Conservation (phyloP, 2,888 invertebrate genomes). For the Heterodera filipjevi region DNA sequence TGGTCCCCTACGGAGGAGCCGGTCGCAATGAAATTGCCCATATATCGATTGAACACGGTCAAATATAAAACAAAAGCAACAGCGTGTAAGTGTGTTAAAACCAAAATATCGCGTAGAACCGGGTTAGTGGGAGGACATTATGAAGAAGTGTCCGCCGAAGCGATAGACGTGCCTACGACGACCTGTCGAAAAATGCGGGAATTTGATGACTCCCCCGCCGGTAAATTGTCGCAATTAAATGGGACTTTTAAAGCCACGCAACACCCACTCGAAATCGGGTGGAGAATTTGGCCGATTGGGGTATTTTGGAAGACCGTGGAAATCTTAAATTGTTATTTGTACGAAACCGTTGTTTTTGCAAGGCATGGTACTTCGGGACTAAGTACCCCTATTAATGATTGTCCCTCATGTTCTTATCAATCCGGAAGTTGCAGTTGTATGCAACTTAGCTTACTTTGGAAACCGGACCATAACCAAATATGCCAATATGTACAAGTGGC, state of each 20-base stretch:
- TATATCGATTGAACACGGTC: background rate
- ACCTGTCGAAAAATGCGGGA: background rate
- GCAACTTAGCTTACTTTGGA: slow-evolving; percentile 1
- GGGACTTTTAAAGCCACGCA: background rate
- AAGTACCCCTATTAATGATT: background rate
- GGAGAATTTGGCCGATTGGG: slow-evolving; percentile 17
- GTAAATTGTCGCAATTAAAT: slow-evolving; percentile 8
- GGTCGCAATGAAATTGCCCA: background rate
- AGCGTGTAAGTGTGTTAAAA: background rate
- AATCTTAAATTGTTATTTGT: background rate
- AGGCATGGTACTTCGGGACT: background rate
- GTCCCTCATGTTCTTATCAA: background rate
- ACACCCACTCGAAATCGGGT: background rate
- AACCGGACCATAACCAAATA: slow-evolving; percentile 1
- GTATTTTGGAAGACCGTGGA: slow-evolving; percentile 3
- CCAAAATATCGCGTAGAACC: background rate
- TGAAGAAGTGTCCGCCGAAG: background rate
- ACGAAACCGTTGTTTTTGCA: slow-evolving; percentile 17
- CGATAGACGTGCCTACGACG: background rate
- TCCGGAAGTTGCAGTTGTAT: background rate
- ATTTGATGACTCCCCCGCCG: background rate
- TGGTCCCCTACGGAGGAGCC: background rate
- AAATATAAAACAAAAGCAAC: slow-evolving; percentile 17
- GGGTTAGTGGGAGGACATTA: background rate
- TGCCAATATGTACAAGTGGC: background rate